phyloP scores from a whole-genome alignment of 1,140 invertebrate species.

The Ectropis grisescens region DNA sequence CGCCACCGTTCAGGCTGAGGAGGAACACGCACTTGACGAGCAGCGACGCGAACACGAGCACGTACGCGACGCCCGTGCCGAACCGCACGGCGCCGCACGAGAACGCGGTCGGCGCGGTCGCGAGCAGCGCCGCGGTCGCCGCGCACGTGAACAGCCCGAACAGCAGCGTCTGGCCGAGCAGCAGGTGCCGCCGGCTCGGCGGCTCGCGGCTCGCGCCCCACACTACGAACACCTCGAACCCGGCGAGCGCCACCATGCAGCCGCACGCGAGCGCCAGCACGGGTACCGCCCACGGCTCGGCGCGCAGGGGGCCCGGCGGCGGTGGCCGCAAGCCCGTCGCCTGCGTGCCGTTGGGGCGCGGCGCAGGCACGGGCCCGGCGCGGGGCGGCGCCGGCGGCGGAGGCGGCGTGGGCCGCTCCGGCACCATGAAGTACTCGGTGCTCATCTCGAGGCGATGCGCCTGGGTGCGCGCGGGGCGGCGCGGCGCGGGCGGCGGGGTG shows the following conservation, averaged over 20 bases:
- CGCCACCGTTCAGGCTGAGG: constrained; percentile 90
- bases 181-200: constrained; percentile 87
- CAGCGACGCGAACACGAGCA: constrained; percentile 91
- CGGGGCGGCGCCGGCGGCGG: constrained; percentile 29
- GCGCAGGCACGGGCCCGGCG: constrained; percentile 15
- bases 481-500: constrained; percentile 34
- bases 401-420: constrained; percentile 49
- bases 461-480: constrained; percentile 60
- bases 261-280: constrained; percentile 83
- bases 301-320: constrained; percentile 68
- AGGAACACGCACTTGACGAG: constrained; percentile 95
- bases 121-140: constrained; percentile 82
- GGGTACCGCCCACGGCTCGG: constrained; percentile 89
- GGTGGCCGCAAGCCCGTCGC: constrained; percentile 24
- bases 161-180: constrained; percentile 91
- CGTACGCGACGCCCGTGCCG: constrained; percentile 87
- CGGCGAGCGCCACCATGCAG: constrained; percentile 83
- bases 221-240: constrained; percentile 91
- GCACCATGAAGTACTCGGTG: constrained; percentile 83
- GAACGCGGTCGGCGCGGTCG: constrained; percentile 82
- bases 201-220: constrained; percentile 88
- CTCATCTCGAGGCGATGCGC: constrained; percentile 78
- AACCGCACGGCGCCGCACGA: constrained; percentile 89
- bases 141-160: constrained; percentile 89
- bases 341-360: constrained; percentile 23